These are phyloP conservation scores for Enteromius afrohamiltoni DNA, from an alignment of 2,797 vertebrate species.

Conservation along the genomic window DNA sequence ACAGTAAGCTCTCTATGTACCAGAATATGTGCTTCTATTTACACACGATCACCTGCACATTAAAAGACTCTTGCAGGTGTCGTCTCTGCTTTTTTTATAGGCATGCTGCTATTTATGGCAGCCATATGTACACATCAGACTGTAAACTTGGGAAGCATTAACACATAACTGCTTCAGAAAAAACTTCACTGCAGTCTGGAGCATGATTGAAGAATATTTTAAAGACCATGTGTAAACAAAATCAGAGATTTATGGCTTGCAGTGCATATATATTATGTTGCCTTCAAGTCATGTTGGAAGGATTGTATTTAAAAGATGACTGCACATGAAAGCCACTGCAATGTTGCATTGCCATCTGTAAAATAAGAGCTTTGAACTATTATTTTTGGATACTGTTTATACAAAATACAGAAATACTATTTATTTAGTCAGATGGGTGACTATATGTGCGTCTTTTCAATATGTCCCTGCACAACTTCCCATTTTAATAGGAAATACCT, in stretches of 20 bases:
- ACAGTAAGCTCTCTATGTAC: not conserved
- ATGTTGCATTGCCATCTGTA: not conserved
- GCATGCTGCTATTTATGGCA: conserved; percentile 55
- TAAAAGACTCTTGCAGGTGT: conserved; percentile 49
- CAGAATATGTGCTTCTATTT: not conserved
- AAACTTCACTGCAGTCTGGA: not conserved
- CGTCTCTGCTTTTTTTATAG: conserved; percentile 42
- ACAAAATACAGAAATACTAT: not conserved
- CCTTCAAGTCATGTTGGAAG: not conserved
- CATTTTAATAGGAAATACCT: not conserved
- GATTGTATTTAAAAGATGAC: not conserved
- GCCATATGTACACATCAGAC: conserved; percentile 24
- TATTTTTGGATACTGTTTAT: not conserved
- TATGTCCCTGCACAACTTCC: not conserved
- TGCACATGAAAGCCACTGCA: not conserved
- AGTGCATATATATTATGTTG: not conserved
- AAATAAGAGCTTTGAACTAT: no score
- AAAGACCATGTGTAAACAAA: not conserved
- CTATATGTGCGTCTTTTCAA: no score
- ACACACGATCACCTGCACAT: conserved; percentile 17
- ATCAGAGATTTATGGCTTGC: not conserved
- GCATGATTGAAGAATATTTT: not conserved
- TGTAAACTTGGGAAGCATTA: conserved; percentile 33
- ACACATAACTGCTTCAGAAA: not conserved
- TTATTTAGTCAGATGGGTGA: not conserved